Percentiles rank a stretch among this genome's conserved stretches.
Conservation (phyloP, 2,888 invertebrate genomes). For the Apotomis betuletana region DNA sequence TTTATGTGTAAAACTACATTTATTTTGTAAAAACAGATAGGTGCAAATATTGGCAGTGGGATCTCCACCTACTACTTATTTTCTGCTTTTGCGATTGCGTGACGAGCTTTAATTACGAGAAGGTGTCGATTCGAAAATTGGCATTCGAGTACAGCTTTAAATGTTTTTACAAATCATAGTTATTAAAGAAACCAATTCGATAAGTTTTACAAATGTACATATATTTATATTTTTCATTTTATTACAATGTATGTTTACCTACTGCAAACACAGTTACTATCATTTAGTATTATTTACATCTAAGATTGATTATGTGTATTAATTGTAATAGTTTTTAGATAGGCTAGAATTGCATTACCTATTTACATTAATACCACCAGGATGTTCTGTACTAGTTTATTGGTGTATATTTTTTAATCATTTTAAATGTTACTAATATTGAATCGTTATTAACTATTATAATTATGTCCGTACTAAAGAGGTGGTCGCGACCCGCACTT, state of each 20-base stretch:
- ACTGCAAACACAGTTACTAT: too few relatives aligned
- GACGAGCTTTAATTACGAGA: conserved; percentile 75
- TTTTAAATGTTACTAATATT: too few relatives aligned
- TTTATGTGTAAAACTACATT: too few relatives aligned
- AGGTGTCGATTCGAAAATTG: conserved; percentile 81
- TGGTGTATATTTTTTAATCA: too few relatives aligned
- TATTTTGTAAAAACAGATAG: too few relatives aligned
- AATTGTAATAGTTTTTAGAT: not conserved
- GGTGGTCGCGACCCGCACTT: too few relatives aligned
- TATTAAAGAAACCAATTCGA: conserved; percentile 63
- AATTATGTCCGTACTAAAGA: too few relatives aligned
- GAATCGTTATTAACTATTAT: too few relatives aligned
- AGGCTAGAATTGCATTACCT: not conserved
- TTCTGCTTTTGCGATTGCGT: conserved; percentile 74
- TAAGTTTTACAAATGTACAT: conserved; percentile 56
- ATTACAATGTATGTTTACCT: not conserved
- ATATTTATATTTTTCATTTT: conserved; percentile 31
- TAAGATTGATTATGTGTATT: conserved; percentile 2
- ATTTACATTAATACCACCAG: not conserved
- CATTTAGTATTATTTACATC: not conserved
- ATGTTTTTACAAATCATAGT: conserved; percentile 71
- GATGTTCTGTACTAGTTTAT: conserved; percentile 1
- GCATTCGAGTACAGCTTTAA: conserved; percentile 66
- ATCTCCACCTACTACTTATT: conserved; percentile 51
- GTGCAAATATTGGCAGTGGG: too few relatives aligned